These are phyloP conservation scores for Meloe dianella DNA, from an alignment of 2,888 invertebrate species.

Conservation along the genomic window DNA sequence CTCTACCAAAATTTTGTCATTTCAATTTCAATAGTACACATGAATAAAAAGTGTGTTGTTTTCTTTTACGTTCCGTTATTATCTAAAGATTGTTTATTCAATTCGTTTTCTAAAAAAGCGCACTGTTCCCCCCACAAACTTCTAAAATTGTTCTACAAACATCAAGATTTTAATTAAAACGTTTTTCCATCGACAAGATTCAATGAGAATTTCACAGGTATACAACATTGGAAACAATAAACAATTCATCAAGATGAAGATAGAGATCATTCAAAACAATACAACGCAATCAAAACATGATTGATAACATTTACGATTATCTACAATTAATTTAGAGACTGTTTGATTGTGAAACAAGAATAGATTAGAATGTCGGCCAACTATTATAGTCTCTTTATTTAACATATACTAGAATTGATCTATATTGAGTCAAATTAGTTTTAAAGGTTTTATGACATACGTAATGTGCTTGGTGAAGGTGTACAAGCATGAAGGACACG, in stretches of 20 bases:
- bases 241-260: background rate
- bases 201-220: conserved; percentile 14
- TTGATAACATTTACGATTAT: conserved; percentile 11
- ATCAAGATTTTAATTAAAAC: conserved; percentile 16
- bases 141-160: conserved; percentile 23
- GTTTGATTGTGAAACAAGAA: background rate
- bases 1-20: background rate
- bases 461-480: conserved; percentile 53
- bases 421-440: background rate
- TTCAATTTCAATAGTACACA: background rate
- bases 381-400: background rate
- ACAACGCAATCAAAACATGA: conserved; percentile 2
- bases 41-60: background rate
- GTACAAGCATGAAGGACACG: conserved; percentile 53
- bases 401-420: background rate
- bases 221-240: background rate
- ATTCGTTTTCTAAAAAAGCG: conserved; percentile 30
- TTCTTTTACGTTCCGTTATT: background rate
- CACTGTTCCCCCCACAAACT: conserved; percentile 28
- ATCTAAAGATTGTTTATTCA: background rate
- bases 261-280: background rate
- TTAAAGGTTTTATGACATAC: conserved; percentile 47
- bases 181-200: conserved; percentile 15
- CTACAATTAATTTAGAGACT: background rate
- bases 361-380: too few species aligned